Evolutionary conservation across 2,113 vertebrate genomes (phyloP).

Genomic region (Odobenus rosmarus): DNA sequence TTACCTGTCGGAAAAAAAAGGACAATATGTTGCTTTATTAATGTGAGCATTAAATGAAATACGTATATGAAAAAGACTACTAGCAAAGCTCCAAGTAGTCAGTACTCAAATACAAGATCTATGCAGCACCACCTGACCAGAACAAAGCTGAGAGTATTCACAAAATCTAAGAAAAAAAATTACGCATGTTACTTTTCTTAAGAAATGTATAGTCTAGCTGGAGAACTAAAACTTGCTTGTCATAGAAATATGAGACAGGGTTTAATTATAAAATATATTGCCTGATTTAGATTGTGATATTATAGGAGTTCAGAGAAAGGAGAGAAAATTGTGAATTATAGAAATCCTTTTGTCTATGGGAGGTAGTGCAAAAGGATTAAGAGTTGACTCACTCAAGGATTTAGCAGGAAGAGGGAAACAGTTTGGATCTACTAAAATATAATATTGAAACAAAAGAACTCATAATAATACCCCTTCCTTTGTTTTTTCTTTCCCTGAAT

Average conservation of each 20-base stretch:
- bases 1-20: not conserved
- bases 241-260: not conserved
- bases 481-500: not conserved
- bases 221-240: not conserved
- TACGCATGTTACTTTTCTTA: not conserved
- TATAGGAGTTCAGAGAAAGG: not conserved
- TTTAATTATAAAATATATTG: constrained; percentile 15
- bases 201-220: not conserved
- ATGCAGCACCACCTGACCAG: not conserved
- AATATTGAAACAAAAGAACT: not conserved
- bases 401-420: not conserved
- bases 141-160: not conserved
- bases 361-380: not conserved
- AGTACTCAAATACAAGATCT: not conserved
- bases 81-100: not conserved
- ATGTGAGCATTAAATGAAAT: not conserved
- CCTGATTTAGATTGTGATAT: not conserved
- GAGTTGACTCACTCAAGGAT: not conserved
- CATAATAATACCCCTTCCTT: not conserved
- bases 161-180: not conserved
- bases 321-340: not conserved
- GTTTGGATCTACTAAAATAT: not conserved
- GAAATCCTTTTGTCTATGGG: not conserved
- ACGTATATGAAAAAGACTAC: not conserved
- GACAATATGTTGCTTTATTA: not conserved